phyloP scores from a whole-genome alignment of 2,113 vertebrate genomes.

The Psittacus erithacus region DNA sequence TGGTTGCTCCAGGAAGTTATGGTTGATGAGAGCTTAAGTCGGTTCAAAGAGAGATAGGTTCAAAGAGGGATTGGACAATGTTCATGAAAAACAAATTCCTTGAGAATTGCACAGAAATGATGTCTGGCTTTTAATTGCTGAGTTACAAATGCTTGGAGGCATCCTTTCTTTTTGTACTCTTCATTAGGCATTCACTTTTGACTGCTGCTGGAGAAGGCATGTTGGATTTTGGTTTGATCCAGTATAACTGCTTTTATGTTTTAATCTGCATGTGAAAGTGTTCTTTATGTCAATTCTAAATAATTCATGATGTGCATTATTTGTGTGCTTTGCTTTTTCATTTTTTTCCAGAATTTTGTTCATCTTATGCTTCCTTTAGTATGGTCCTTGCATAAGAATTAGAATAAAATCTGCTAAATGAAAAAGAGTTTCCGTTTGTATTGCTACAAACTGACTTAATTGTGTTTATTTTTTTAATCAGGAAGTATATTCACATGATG shows the following conservation, averaged over 20 bases:
- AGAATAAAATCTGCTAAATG: neutral
- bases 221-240: neutral
- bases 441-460: neutral
- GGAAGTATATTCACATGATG: neutral
- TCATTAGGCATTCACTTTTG: neutral
- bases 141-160: neutral
- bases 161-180: neutral
- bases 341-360: neutral
- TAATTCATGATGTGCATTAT: neutral
- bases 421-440: neutral
- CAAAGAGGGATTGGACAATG: neutral
- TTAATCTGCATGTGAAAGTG: neutral
- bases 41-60: neutral
- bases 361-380: neutral
- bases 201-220: neutral
- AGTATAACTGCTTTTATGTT: neutral
- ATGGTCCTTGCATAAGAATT: neutral
- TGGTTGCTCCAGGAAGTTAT: neutral
- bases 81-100: neutral
- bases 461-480: neutral
- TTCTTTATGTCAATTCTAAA: neutral
- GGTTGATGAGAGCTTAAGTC: neutral
- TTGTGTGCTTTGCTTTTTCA: neutral
- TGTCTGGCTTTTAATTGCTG: neutral
- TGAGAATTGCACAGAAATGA: neutral